Evolutionary conservation across 2,888 invertebrate genomes (phyloP).

Genomic region (Drosophila borborema): DNA sequence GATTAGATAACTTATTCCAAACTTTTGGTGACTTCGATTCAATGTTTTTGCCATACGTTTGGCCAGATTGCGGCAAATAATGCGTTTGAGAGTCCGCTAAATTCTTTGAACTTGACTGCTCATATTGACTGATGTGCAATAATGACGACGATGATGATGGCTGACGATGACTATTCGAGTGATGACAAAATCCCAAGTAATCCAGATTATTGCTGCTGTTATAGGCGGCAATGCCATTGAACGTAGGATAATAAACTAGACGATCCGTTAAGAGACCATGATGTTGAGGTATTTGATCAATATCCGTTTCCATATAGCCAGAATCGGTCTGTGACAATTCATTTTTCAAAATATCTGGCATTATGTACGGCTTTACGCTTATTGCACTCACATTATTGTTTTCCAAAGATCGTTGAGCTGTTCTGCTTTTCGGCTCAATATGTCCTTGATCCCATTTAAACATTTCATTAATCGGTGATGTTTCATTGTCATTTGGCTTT

Average conservation of each 20-base stretch:
- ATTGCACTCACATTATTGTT: background rate
- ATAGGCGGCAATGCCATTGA: conserved; percentile 85
- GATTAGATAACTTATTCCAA: conserved; percentile 87
- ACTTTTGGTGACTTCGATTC: conserved; percentile 64
- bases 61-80: conserved; percentile 19
- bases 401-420: background rate
- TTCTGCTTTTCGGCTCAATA: conserved; percentile 7
- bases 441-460: conserved; percentile 77
- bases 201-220: conserved; percentile 83
- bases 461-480: conserved; percentile 77
- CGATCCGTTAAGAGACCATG: conserved; percentile 89
- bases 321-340: conserved; percentile 13
- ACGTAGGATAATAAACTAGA: conserved; percentile 91
- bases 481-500: conserved; percentile 16
- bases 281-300: conserved; percentile 51
- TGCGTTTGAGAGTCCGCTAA: conserved; percentile 17
- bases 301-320: conserved; percentile 70
- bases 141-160: conserved; percentile 1
- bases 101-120: background rate
- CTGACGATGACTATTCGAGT: background rate
- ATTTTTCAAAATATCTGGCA: conserved; percentile 62
- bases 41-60: background rate
- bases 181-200: conserved; percentile 44
- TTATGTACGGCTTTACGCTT: conserved; percentile 4
- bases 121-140: background rate